phyloP scores from a whole-genome alignment of 2,797 vertebrate species.

The Remorina albescens region DNA sequence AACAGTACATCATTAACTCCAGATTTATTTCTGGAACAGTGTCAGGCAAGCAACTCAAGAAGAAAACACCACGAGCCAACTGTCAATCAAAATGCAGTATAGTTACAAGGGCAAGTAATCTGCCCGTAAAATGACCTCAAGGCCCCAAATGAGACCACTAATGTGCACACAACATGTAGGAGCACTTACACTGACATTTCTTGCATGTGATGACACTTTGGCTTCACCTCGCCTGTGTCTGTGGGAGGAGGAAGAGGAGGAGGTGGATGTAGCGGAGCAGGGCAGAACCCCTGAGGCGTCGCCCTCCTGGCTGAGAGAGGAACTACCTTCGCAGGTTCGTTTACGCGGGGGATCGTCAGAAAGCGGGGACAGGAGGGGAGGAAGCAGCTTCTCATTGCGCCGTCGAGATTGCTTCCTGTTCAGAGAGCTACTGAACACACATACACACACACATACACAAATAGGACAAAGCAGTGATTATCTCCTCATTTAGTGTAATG shows the following conservation, averaged over 20 bases:
- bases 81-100: neutral
- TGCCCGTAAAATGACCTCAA: neutral
- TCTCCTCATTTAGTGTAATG: neutral
- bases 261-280: constrained; percentile 61
- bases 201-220: constrained; percentile 86
- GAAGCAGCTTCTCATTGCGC: constrained; percentile 92
- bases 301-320: constrained; percentile 88
- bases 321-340: constrained; percentile 81
- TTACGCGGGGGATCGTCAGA: constrained; percentile 88
- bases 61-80: neutral
- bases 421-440: constrained; percentile 71
- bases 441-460: constrained; percentile 7
- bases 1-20: constrained; percentile 17
- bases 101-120: neutral
- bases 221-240: constrained; percentile 92
- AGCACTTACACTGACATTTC: constrained; percentile 84
- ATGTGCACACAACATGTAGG: neutral
- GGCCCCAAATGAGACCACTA: neutral
- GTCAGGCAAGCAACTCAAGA: neutral
- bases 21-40: constrained; percentile 26
- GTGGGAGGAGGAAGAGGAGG: constrained; percentile 79
- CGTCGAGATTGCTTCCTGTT: constrained; percentile 90
- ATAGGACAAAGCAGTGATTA: neutral
- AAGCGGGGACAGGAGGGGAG: constrained; percentile 92
- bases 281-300: constrained; percentile 50